These are phyloP conservation scores for Coracopsis vasa DNA, from an alignment of 2,113 vertebrate genomes.

Conservation along the genomic window DNA sequence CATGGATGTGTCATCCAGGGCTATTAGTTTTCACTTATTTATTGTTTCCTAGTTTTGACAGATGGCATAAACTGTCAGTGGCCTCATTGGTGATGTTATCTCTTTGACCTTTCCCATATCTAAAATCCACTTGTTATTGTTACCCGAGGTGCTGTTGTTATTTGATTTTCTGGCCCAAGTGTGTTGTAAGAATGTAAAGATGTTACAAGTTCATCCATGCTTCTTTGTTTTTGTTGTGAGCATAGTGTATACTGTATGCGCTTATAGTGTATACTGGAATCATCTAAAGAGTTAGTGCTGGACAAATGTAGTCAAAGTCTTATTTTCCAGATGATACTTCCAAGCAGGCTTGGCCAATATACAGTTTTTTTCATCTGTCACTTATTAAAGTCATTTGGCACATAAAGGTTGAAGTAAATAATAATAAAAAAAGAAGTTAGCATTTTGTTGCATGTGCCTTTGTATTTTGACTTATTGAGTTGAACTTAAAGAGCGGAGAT, in stretches of 20 bases:
- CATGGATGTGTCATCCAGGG: not conserved
- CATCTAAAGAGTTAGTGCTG: not conserved
- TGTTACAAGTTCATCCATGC: not conserved
- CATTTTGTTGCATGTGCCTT: not conserved
- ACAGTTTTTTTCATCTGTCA: not conserved
- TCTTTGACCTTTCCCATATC: not conserved
- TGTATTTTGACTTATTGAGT: slow-evolving; percentile 11
- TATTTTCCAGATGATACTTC: not conserved
- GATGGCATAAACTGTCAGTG: not conserved
- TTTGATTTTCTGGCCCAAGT: not conserved
- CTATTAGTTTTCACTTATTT: not conserved
- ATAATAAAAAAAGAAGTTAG: not conserved
- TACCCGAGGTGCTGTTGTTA: not conserved
- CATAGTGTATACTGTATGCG: accelerated
- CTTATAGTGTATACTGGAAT: not conserved
- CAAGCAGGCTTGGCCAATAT: not conserved
- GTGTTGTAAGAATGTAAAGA: not conserved
- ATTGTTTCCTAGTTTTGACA: not conserved
- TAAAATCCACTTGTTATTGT: not conserved
- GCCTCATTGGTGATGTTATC: not conserved
- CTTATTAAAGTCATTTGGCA: not conserved
- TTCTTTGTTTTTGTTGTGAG: not conserved
- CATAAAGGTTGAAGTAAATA: not conserved
- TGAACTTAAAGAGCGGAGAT: slow-evolving; percentile 21
- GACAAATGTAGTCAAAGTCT: not conserved